Conservation (phyloP, 2,888 invertebrate genomes). For the Ormyrus thymus region DNA sequence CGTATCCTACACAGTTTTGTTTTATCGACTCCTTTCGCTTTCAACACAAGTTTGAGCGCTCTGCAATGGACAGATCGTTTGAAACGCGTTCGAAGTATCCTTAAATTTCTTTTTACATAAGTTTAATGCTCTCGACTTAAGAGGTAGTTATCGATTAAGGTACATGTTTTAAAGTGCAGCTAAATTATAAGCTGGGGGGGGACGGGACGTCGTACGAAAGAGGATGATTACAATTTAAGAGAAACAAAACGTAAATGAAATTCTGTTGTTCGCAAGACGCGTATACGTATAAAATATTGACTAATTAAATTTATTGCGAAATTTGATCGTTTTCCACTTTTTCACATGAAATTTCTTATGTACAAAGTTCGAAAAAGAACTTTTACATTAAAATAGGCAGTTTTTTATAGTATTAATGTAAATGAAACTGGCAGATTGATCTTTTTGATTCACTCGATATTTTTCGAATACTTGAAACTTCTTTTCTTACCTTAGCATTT, state of each 20-base stretch:
- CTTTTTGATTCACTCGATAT: conserved; percentile 21
- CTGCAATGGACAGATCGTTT: conserved; percentile 49
- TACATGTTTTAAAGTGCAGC: conserved; percentile 59
- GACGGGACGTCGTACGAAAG: conserved; percentile 25
- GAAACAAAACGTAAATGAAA: conserved; percentile 16
- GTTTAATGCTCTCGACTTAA: conserved; percentile 54
- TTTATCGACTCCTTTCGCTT: conserved; percentile 32
- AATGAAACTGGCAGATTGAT: conserved; percentile 43
- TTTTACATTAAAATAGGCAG: conserved; percentile 49
- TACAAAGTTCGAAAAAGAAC: conserved; percentile 42
- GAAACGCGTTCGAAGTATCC: conserved; percentile 46
- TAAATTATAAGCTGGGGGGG: conserved; percentile 43
- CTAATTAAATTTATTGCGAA: conserved; percentile 55
- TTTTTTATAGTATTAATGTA: conserved; percentile 45
- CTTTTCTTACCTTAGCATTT: background rate
- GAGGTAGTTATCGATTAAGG: conserved; percentile 63
- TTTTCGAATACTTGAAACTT: conserved; percentile 19
- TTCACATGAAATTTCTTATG: conserved; percentile 21
- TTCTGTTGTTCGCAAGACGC: conserved; percentile 9
- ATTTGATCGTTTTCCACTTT: conserved; percentile 37
- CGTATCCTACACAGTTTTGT: conserved; percentile 29
- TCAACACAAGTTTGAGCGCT: conserved; percentile 38
- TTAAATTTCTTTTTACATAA: conserved; percentile 49
- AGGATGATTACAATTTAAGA: conserved; percentile 25
- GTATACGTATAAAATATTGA: conserved; percentile 47